A percentile compares a stretch with the other conserved stretches of the same genome.
These are phyloP conservation scores for Aldrovandia affinis DNA, from an alignment of 2,797 vertebrate species.

Conservation along the genomic window DNA sequence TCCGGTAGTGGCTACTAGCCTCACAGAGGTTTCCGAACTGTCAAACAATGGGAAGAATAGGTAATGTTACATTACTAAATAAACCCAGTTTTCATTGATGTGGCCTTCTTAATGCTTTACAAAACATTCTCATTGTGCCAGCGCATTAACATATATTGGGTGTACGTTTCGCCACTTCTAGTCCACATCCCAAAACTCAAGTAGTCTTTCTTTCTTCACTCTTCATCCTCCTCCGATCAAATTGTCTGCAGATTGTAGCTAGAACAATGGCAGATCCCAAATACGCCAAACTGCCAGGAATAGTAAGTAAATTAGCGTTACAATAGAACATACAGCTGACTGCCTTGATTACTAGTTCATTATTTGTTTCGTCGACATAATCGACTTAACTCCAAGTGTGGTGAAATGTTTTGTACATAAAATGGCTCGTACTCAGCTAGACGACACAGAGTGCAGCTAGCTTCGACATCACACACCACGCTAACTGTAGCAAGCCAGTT, in stretches of 20 bases:
- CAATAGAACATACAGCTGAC: background rate
- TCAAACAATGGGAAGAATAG: constrained; percentile 16
- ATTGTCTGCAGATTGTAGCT: constrained; percentile 37
- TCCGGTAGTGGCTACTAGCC: constrained; percentile 34
- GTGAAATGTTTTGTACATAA: background rate
- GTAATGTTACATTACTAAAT: background rate
- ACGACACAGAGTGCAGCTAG: background rate
- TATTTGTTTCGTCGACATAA: background rate
- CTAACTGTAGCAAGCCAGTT: background rate
- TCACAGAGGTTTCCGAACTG: constrained; percentile 26
- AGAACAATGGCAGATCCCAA: constrained; percentile 90
- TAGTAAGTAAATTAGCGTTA: constrained; percentile 79
- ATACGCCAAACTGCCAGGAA: constrained; percentile 93
- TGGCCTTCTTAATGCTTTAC: background rate
- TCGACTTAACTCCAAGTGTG: background rate
- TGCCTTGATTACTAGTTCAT: too few relatives aligned
- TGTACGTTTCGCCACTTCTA: background rate
- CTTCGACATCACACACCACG: background rate
- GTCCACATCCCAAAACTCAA: background rate
- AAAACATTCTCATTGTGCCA: background rate
- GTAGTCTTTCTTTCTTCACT: background rate
- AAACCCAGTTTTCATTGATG: background rate
- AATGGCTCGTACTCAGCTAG: background rate
- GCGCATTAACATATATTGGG: background rate
- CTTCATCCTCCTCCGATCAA: constrained; percentile 29